These are phyloP conservation scores for Cephus cinctus DNA, from an alignment of 1,140 invertebrate genomes.

Conservation along the genomic window DNA sequence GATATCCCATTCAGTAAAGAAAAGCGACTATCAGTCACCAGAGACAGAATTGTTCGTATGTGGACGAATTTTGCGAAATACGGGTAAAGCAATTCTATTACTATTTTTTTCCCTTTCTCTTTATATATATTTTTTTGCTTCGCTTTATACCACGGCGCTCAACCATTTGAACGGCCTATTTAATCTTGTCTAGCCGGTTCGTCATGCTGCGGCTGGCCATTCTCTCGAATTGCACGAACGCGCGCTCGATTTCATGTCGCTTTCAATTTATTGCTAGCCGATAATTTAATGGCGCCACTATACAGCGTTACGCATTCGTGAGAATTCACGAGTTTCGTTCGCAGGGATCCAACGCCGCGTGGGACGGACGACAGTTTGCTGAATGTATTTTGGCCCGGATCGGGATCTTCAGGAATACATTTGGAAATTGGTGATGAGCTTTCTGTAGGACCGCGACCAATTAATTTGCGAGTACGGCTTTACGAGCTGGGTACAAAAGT, in stretches of 20 bases:
- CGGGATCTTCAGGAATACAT: not conserved
- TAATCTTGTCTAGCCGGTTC: no score
- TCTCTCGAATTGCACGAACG: no score
- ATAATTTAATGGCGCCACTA: no score
- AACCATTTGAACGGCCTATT: no score
- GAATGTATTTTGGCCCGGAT: slow-evolving; percentile 14
- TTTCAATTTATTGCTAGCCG: no score
- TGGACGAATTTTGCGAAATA: slow-evolving; percentile 60
- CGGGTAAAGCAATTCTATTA: slow-evolving; percentile 52
- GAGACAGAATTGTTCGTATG: slow-evolving; percentile 48
- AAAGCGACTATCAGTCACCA: slow-evolving; percentile 12
- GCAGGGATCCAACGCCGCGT: slow-evolving; percentile 14
- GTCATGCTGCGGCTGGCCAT: no score
- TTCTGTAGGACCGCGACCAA: not conserved
- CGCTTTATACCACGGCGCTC: no score
- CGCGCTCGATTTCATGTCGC: no score
- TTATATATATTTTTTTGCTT: no score
- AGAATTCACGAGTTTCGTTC: no score
- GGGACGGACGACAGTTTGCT: slow-evolving; percentile 12
- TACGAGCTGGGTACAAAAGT: not conserved
- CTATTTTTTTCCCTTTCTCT: no score
- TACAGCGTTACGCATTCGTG: no score
- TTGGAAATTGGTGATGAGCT: slow-evolving; percentile 10
- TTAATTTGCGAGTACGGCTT: not conserved
- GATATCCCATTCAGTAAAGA: not conserved